Conservation (phyloP, 2,888 invertebrate species). For the Spicauda simplicius region DNA sequence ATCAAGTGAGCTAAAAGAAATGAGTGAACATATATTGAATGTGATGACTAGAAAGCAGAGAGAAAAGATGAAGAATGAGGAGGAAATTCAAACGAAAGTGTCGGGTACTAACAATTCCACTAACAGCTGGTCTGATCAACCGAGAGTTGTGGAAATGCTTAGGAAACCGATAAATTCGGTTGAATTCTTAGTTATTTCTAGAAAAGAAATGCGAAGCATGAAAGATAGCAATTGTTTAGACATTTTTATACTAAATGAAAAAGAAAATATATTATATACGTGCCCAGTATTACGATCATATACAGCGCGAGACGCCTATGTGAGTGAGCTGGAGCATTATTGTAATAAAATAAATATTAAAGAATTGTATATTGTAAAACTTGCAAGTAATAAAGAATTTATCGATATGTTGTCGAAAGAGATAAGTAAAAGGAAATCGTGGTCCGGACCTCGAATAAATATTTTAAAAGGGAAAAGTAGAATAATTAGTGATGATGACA, state of each 20-base stretch:
- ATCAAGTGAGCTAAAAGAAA: slow-evolving; percentile 22
- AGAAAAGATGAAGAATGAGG: no score
- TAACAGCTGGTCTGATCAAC: slow-evolving; percentile 10
- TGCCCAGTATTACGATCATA: not conserved
- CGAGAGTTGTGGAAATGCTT: slow-evolving; percentile 11
- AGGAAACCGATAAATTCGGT: slow-evolving; percentile 8
- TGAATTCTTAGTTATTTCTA: slow-evolving; percentile 1
- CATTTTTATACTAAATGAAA: not conserved
- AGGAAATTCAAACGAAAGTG: not conserved
- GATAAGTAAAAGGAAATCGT: no score
- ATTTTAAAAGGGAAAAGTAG: slow-evolving; percentile 26
- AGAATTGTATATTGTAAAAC: no score
- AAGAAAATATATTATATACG: not conserved
- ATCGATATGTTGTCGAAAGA: no score
- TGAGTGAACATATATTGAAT: slow-evolving; percentile 9
- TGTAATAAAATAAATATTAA: no score
- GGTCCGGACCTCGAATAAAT: slow-evolving; percentile 14
- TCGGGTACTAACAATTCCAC: not conserved
- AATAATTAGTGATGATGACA: slow-evolving; percentile 25
- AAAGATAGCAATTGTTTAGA: not conserved
- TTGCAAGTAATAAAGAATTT: no score
- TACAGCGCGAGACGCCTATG: no score
- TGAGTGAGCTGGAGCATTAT: no score
- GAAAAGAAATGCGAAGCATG: not conserved
- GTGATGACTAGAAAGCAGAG: slow-evolving; percentile 11